Evolutionary conservation across 2,888 invertebrate species (phyloP).

Genomic region (Melieria crassipennis): DNA sequence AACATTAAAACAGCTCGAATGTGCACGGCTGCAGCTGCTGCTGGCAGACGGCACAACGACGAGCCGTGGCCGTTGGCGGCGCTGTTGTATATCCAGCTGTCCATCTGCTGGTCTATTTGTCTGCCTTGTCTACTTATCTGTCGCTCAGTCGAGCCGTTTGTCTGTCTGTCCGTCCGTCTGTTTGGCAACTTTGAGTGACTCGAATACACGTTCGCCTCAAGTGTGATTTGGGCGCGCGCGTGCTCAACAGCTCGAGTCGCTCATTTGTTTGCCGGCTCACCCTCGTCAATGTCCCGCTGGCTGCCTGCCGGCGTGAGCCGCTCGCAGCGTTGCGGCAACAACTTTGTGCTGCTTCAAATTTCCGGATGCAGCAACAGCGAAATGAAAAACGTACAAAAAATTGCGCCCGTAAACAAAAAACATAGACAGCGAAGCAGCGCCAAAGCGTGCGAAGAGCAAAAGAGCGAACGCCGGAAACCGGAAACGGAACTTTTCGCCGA

Average conservation of each 20-base stretch:
- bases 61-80: no score
- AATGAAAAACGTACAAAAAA: conserved; percentile 16
- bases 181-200: not conserved
- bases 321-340: no score
- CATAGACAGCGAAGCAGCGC: not conserved
- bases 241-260: no score
- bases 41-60: conserved; percentile 34
- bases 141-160: not conserved
- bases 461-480: conserved; percentile 33
- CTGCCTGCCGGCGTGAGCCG: conserved; percentile 13
- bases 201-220: not conserved
- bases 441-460: conserved; percentile 2
- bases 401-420: not conserved
- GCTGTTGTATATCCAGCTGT: conserved; percentile 29
- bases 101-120: conserved; percentile 38
- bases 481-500: conserved; percentile 50
- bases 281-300: conserved; percentile 4
- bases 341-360: no score
- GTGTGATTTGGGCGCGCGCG: not conserved
- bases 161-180: conserved; percentile 7
- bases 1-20: not conserved
- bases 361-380: not conserved
- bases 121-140: conserved; percentile 10
- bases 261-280: conserved; percentile 5
- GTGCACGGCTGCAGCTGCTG: not conserved